Evolutionary conservation across 2,113 vertebrate genomes (phyloP), one percentile per base, ranked within the genome.

Genomic region (Petroica traversi): DNA sequence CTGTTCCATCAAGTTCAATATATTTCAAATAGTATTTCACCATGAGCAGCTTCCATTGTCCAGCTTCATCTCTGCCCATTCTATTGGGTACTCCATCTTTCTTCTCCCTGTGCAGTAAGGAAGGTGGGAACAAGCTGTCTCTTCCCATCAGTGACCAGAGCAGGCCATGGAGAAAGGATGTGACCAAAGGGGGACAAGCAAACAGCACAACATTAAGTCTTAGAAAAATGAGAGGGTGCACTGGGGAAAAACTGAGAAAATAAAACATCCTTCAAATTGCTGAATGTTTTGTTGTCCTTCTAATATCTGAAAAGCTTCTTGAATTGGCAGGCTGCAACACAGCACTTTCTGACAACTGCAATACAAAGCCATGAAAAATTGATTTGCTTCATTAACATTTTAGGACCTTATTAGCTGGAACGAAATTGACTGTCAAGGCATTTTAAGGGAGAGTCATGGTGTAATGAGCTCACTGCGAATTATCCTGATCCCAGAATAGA

Each of bases 311-410:
- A 95, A 85, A 83, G 81, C 51, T 66, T 51, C 61, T 80, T 91
- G 66, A 79, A 75, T n/a, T 73, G 34, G 45, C 48, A 85, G 46
- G 23, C 19, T 88, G 67, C 87, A 94, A 79, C 24, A 79, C 54
- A 91, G 91, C 81, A 66, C 29, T 80, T 92, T 82, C 67, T 85
- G 75, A 90, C 2, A 15, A 89, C 78, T 51, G 75, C 74, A 80
- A n/a, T 45, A 90, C 63, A 93, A 94, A 92, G 80, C 73, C 83
- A 97, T 96, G 89, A 95, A 96, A 96, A 97, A 96, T 97, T 96
- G 62, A 96, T 94, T 93, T 66, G 55, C 85, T 85, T 96, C 96
- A 95, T 96, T 96, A 97, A 94, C 96, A 96, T 96, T 97, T 96
- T 83, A 97, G 88, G 79, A 83, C 59, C 38, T 96, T 96, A 95